Evolutionary conservation across 2,797 vertebrate species (phyloP).

Genomic region (Oryzias dopingdopingensis): DNA sequence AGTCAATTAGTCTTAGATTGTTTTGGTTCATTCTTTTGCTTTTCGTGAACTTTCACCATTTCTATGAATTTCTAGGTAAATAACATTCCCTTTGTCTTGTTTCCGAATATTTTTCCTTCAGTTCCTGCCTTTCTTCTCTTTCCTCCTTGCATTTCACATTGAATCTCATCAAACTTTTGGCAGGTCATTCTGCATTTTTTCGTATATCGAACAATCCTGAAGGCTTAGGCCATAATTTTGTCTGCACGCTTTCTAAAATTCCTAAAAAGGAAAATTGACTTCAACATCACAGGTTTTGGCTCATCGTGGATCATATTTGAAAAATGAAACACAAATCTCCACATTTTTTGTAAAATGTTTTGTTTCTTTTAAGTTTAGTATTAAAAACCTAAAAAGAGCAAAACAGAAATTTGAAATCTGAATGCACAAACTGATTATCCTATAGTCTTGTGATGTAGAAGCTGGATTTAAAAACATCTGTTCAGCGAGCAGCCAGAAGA

Average conservation of each 20-base stretch:
- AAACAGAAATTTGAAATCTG: too few species aligned
- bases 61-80: conserved; percentile 7
- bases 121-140: conserved; percentile 26
- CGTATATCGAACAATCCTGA: too few species aligned
- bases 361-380: too few species aligned
- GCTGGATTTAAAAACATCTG: conserved; percentile 7
- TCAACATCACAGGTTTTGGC: too few species aligned
- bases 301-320: too few species aligned
- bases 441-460: conserved; percentile 30
- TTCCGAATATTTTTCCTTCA: conserved; percentile 14
- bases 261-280: too few species aligned
- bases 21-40: not conserved
- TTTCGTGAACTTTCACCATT: not conserved
- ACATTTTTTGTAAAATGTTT: too few species aligned
- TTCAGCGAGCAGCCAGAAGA: conserved; percentile 6
- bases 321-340: too few species aligned
- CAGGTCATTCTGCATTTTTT: not conserved
- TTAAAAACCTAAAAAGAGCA: too few species aligned
- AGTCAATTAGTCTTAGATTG: too few species aligned
- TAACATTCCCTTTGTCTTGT: conserved; percentile 10
- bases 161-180: conserved; percentile 24
- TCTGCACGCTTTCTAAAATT: too few species aligned
- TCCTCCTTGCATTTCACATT: conserved; percentile 15
- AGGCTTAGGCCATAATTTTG: conserved; percentile 8
- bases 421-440: conserved; percentile 50